phyloP scores from a whole-genome alignment of 2,888 invertebrate genomes.

The Synergus laeviventris region DNA sequence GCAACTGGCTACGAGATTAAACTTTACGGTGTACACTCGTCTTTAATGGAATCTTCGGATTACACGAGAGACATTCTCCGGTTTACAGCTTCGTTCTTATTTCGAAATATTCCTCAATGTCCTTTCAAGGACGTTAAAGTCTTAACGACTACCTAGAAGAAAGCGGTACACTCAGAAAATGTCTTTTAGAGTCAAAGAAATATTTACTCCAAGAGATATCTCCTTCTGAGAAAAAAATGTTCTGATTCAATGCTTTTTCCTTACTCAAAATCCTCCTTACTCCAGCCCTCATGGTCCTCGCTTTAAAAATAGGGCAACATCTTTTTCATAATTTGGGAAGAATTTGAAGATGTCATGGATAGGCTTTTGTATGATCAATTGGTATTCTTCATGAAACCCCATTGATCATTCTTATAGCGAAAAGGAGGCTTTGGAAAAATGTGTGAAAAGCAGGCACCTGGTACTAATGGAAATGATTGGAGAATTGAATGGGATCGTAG shows the following conservation, averaged over 20 bases:
- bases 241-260: too few species aligned
- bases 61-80: not conserved
- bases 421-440: slow-evolving; percentile 28
- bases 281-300: not conserved
- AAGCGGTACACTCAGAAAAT: slow-evolving; percentile 14
- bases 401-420: slow-evolving; percentile 21
- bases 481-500: slow-evolving; percentile 31
- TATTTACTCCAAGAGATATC: not conserved
- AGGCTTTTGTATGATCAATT: slow-evolving; percentile 11
- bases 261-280: not conserved
- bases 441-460: slow-evolving; percentile 39
- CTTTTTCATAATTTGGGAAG: not conserved
- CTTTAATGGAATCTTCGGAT: not conserved
- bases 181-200: not conserved
- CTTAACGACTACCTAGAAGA: not conserved
- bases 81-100: not conserved
- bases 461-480: slow-evolving; percentile 39
- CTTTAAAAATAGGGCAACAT: not conserved
- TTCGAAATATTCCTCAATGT: not conserved
- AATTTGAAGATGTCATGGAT: slow-evolving; percentile 13
- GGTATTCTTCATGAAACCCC: not conserved
- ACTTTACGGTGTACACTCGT: not conserved
- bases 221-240: not conserved
- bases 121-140: slow-evolving; percentile 15
- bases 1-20: not conserved